Evolutionary conservation across 35 echinoderm and acorn worm genomes (phyloP).

Genomic region (Apostichopus japonicus): DNA sequence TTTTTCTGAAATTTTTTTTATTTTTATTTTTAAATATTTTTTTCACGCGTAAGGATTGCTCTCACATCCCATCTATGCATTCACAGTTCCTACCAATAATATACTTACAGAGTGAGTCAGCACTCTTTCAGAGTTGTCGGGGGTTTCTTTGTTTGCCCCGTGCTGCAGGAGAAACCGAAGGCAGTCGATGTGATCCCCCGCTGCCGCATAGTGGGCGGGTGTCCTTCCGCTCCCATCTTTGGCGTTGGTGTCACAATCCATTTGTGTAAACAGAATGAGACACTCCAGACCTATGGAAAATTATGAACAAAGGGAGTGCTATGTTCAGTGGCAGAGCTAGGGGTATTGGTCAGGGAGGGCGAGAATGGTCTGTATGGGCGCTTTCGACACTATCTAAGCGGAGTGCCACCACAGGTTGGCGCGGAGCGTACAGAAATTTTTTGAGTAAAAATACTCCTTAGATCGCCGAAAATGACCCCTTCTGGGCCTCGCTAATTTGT

Average conservation of each 20-base stretch:
- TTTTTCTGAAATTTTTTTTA: too few relatives aligned
- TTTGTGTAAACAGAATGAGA: slow-evolving; percentile 82
- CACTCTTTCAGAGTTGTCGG: slow-evolving; percentile 66
- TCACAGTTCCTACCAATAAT: not conserved
- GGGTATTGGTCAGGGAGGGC: too few relatives aligned
- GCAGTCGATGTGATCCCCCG: slow-evolving; percentile 83
- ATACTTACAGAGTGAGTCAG: slow-evolving; percentile 75
- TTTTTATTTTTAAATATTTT: too few relatives aligned
- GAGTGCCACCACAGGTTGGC: too few relatives aligned
- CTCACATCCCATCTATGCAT: too few relatives aligned
- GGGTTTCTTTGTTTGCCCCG: slow-evolving; percentile 60
- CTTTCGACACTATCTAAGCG: too few relatives aligned
- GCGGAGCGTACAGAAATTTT: too few relatives aligned
- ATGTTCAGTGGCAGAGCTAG: not conserved
- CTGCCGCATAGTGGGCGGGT: slow-evolving; percentile 80
- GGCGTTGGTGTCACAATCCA: slow-evolving; percentile 75
- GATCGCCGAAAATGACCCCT: too few relatives aligned
- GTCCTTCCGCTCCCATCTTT: slow-evolving; percentile 67
- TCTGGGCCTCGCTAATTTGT: too few relatives aligned
- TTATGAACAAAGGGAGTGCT: not conserved
- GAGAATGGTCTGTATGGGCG: too few relatives aligned
- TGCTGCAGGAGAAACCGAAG: slow-evolving; percentile 86
- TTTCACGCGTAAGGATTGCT: too few relatives aligned
- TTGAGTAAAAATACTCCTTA: too few relatives aligned
- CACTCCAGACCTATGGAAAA: slow-evolving; percentile 76